Percentiles rank a stretch among this genome's conserved stretches.
Conservation (phyloP, 2,888 invertebrate genomes). For the Rotaria sp. region DNA sequence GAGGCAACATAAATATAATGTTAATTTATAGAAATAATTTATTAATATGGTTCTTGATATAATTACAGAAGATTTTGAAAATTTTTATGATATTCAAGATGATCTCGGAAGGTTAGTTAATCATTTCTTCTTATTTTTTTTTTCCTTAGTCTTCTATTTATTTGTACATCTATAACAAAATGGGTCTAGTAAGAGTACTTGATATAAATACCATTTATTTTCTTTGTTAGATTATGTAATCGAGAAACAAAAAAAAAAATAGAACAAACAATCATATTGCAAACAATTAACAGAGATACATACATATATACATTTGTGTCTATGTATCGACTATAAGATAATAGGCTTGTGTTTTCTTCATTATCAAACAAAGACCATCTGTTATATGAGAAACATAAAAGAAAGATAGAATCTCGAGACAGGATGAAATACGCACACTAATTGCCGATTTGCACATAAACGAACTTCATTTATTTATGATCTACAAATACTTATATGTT, state of each 20-base stretch:
- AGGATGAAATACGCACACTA: neutral
- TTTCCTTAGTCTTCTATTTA: neutral
- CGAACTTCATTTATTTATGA: neutral
- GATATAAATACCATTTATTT: neutral
- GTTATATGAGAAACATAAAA: neutral
- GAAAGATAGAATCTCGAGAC: neutral
- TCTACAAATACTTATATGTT: neutral
- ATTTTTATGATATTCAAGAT: constrained; percentile 26
- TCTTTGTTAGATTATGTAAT: neutral
- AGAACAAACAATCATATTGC: neutral
- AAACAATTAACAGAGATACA: neutral
- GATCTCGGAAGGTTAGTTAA: constrained; percentile 1
- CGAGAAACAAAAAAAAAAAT: neutral
- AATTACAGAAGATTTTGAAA: constrained; percentile 11
- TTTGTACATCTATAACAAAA: neutral
- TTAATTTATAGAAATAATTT: neutral
- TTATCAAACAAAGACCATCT: neutral
- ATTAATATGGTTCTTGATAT: neutral
- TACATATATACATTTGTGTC: neutral
- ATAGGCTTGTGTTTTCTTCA: neutral
- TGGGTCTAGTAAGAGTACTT: neutral
- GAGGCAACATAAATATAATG: neutral
- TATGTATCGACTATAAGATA: neutral
- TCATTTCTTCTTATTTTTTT: neutral
- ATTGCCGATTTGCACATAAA: neutral